Base-by-base conservation (phyloP, 2,888 invertebrate genomes). In the Tiphia femorata region DNA sequence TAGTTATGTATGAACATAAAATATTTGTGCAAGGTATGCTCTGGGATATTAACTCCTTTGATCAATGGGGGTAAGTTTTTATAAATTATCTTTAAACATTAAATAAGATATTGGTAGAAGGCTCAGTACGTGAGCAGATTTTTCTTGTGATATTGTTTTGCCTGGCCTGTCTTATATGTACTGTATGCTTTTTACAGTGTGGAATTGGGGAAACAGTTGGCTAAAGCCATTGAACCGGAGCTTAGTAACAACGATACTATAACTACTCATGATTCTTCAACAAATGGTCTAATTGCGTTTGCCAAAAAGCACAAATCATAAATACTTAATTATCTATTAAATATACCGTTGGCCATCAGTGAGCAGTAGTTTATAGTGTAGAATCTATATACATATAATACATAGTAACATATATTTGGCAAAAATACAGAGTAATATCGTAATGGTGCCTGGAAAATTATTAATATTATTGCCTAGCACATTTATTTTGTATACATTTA, bases 31-130 rank as follows among this genome's bases (percentile, higher is more conserved):
- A 99, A 84, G 99, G 99, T 37, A 91, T 96, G 41, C 94, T 99
- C 76, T 99, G 99, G 99, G 95, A 98, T 84, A 97, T 99, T 81
- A 99, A 99, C 84, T 98, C 98, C 0, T 99, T 93, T 84, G 99
- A 99, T 86, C 99, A 99, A 81, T 99, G 98, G 98, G 99, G 99
- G 91, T 91, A 82, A 85, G 88, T 84, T 40, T 20, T 23, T 35
- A 10, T 6, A 21, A 40, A 40, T 38, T n/a, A n/a, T n/a, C n/a
- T 37, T 8, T 2, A 2, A 17, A 37, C 25, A 25, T 6, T 25
- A 25, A 25, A 25, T 25, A 25, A 25, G 8, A 25, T 25, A 25
- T 25, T 25, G 6, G 25, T 25, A 25, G 8, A 6, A 25, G 25
- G 8, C n/a, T n/a, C n/a, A n/a, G n/a, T n/a, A n/a, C n/a, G n/a